phyloP scores from a whole-genome alignment of 2,888 invertebrate species.

The Spisula subtruncata region DNA sequence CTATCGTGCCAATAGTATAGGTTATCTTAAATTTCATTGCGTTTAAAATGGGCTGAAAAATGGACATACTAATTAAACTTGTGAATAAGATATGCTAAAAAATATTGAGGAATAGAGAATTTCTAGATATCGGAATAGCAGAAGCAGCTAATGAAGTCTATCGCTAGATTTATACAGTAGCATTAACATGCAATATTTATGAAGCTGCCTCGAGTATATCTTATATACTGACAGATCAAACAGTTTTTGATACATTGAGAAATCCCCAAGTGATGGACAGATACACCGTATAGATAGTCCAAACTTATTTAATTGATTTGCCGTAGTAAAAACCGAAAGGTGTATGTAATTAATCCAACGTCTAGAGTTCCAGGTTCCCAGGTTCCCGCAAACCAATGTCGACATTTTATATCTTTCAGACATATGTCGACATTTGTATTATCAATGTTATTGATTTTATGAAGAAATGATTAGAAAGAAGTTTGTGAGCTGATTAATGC shows the following conservation, averaged over 20 bases:
- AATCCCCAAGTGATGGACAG: conserved; percentile 58
- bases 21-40: no score
- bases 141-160: not conserved
- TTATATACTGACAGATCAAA: conserved; percentile 76
- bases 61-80: not conserved
- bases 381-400: conserved; percentile 57
- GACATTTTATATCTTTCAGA: conserved; percentile 60
- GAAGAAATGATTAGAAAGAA: conserved; percentile 37
- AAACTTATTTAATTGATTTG: conserved; percentile 45
- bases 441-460: conserved; percentile 11
- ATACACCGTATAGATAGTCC: conserved; percentile 35
- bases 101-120: not conserved
- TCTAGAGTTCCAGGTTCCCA: conserved; percentile 35
- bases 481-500: conserved; percentile 31
- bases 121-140: no score
- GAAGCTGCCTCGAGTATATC: conserved; percentile 65
- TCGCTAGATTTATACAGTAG: not conserved
- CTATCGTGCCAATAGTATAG: no score
- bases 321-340: conserved; percentile 54
- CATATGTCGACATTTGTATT: not conserved
- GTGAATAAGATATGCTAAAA: not conserved
- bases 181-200: conserved; percentile 73
- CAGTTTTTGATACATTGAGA: conserved; percentile 38
- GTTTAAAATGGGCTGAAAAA: not conserved
- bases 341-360: conserved; percentile 58